Base-by-base conservation (phyloP, 2,113 vertebrate species). In the Peromyscus polionotus region DNA sequence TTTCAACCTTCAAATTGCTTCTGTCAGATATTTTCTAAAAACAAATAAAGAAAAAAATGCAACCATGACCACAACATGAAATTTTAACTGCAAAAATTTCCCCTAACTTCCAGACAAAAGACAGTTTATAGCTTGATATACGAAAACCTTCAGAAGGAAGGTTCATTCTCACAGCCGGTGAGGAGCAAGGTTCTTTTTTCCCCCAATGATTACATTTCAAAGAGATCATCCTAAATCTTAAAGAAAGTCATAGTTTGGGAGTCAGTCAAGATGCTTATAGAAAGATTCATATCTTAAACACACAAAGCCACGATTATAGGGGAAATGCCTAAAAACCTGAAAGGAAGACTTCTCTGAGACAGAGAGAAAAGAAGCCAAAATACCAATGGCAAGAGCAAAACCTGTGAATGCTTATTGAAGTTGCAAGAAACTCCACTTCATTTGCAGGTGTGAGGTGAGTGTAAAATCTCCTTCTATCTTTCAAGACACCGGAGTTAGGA, bases 151-250 rank as follows among this genome's bases (percentile, higher is more conserved):
- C 4, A 45, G 26, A 77, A 33, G 7, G 22, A 45, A 70, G 9
- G 0, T 11, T 17, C n/a, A 13, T 36, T 48, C 1, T 28, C 8
- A 2, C 7, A 2, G 36, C 79, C n/a, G 13, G 39, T 68, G 0
- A 1, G 36, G 36, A 92, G 13, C 19, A 22, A 24, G 51, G 4
- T 0, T 31, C 1, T 36, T 42, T 42, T 88, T n/a, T 33, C 28
- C 57, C 31, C 75, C 63, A 22, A n/a, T 57, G 70, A 22, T 51
- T 81, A 28, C 26, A 7, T 84, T 77, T 67, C 13, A 79, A 33
- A 72, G 5, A 7, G 19, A 36, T 39, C 11, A 4, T 10, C 45
- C 26, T 4, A n/a, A 42, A 26, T 73, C 20, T 28, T 86, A 54
- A 42, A 77, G 2, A 65, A 65, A 89, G 1, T 70, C 19, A 11